A percentile compares a stretch with the other conserved stretches of the same genome.
Evolutionary conservation across 2,888 invertebrate species (phyloP).

Genomic region (Drosophila mercatorum): DNA sequence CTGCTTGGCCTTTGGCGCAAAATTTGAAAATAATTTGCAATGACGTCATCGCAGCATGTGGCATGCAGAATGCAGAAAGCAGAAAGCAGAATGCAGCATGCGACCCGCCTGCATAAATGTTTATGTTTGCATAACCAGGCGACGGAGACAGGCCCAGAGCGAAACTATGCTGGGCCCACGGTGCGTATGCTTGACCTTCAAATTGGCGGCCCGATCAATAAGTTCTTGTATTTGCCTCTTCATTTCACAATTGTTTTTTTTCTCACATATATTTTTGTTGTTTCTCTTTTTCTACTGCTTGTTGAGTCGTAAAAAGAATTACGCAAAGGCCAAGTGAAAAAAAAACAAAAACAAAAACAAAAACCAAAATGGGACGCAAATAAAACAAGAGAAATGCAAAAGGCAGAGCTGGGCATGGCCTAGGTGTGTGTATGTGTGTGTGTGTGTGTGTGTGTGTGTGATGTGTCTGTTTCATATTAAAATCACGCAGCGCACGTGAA

Average conservation of each 20-base stretch:
- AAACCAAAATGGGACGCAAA: slow-evolving; percentile 61
- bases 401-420: slow-evolving; percentile 12
- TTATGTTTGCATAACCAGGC: slow-evolving; percentile 67
- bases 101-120: slow-evolving; percentile 39
- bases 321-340: slow-evolving; percentile 65
- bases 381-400: slow-evolving; percentile 63
- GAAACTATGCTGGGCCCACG: slow-evolving; percentile 25
- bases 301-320: slow-evolving; percentile 79
- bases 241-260: slow-evolving; percentile 25
- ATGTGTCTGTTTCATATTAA: slow-evolving; percentile 75
- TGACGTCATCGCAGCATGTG: slow-evolving; percentile 67
- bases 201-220: slow-evolving; percentile 71
- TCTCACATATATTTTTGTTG: slow-evolving; percentile 25
- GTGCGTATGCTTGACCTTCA: slow-evolving; percentile 76
- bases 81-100: slow-evolving; percentile 16
- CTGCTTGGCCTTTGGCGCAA: slow-evolving; percentile 70
- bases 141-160: slow-evolving; percentile 15
- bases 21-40: slow-evolving; percentile 76
- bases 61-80: slow-evolving; percentile 12
- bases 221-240: slow-evolving; percentile 60
- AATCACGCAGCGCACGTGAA: slow-evolving; percentile 76
- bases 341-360: slow-evolving; percentile 4
- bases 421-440: slow-evolving; percentile 31
- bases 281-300: slow-evolving; percentile 60
- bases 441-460: slow-evolving; percentile 30